Conservation (phyloP, 2,113 vertebrate genomes). For the Myotis lucifugus region DNA sequence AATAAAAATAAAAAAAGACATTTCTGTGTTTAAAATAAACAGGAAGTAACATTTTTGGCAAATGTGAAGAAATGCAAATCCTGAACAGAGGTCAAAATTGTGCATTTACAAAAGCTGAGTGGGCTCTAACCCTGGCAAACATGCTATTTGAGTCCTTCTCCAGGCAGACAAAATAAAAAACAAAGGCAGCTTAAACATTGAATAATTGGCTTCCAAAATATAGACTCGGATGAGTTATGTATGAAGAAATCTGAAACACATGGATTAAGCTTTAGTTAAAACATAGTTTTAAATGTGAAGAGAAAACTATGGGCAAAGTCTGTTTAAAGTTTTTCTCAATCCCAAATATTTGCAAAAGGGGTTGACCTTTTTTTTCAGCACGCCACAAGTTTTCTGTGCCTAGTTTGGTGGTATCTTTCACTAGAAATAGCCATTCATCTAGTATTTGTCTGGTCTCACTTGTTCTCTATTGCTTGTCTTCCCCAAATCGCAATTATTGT, state of each 20-base stretch:
- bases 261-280: slow-evolving; percentile 76
- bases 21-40: slow-evolving; percentile 49
- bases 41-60: slow-evolving; percentile 61
- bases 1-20: not conserved
- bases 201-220: slow-evolving; percentile 37
- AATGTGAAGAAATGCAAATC: slow-evolving; percentile 53
- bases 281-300: slow-evolving; percentile 65
- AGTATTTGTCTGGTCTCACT: slow-evolving; percentile 19
- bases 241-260: slow-evolving; percentile 77
- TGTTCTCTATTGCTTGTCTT: not conserved
- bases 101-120: slow-evolving; percentile 14
- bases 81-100: slow-evolving; percentile 21
- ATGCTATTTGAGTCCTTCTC: not conserved
- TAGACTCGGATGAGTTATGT: slow-evolving; percentile 62
- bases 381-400: slow-evolving; percentile 13
- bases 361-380: not conserved
- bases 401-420: not conserved
- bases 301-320: slow-evolving; percentile 42
- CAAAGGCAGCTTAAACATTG: slow-evolving; percentile 51
- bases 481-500: not conserved
- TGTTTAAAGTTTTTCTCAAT: slow-evolving; percentile 26
- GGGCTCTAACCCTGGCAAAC: not conserved
- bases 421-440: slow-evolving; percentile 31
- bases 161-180: slow-evolving; percentile 44
- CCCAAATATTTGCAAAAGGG: slow-evolving; percentile 71